phyloP scores from a whole-genome alignment of 2,797 vertebrate species.

The Dipus sagitta region DNA sequence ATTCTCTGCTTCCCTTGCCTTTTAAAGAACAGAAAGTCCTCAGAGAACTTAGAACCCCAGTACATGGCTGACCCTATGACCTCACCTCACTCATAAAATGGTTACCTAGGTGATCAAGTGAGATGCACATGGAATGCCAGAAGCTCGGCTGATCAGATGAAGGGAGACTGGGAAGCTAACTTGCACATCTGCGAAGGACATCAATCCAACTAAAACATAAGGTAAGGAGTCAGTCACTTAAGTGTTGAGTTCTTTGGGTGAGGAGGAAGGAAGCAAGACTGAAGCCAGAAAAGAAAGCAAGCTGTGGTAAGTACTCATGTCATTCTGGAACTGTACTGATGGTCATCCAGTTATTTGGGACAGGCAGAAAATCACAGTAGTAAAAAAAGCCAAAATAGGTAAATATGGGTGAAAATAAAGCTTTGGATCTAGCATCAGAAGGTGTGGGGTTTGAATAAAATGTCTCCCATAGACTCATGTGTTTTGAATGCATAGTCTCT shows the following conservation, averaged over 20 bases:
- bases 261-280: background rate
- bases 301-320: background rate
- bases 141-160: background rate
- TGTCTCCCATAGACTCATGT: no score
- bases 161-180: background rate
- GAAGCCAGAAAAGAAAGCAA: background rate
- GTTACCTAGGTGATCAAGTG: background rate
- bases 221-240: background rate
- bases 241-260: background rate
- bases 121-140: background rate
- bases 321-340: background rate
- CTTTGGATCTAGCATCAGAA: background rate
- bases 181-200: background rate
- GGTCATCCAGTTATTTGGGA: background rate
- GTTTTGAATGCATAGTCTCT: no score
- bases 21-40: background rate
- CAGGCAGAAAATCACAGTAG: background rate
- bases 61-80: background rate
- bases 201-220: background rate
- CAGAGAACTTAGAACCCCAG: background rate
- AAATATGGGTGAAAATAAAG: background rate
- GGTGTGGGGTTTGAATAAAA: no score
- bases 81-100: background rate
- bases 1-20: background rate
- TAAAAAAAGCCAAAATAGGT: background rate